Conservation (phyloP, 2,888 invertebrate species). For the Mellilla xanthometata region DNA sequence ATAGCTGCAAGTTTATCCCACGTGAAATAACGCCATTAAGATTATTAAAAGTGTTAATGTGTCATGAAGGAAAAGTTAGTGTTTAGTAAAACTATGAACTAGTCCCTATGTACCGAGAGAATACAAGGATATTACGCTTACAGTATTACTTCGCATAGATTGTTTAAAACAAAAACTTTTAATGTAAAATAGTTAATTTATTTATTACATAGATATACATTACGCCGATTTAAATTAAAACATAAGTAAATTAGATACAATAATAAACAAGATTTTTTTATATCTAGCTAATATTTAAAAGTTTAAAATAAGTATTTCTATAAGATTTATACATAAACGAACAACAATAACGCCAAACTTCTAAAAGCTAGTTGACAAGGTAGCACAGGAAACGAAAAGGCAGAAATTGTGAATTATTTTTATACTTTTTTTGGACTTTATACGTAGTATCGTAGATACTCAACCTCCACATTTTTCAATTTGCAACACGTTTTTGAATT, state of each 20-base stretch:
- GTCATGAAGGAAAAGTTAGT: too few species aligned
- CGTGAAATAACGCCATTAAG: too few species aligned
- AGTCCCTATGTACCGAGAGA: constrained; percentile 32
- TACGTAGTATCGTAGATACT: too few species aligned
- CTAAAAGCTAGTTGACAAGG: neutral
- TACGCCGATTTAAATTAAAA: constrained; percentile 38
- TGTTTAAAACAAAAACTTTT: constrained; percentile 62
- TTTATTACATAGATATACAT: constrained; percentile 50
- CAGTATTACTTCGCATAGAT: constrained; percentile 48
- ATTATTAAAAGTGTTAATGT: too few species aligned
- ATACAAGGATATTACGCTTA: constrained; percentile 63
- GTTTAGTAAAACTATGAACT: constrained; percentile 2
- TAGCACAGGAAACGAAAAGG: neutral
- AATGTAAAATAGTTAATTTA: constrained; percentile 61
- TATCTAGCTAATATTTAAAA: constrained; percentile 8
- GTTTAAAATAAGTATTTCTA: constrained; percentile 11
- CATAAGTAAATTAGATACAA: constrained; percentile 23
- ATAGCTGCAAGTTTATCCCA: too few species aligned
- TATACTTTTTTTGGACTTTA: too few species aligned
- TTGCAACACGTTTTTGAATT: too few species aligned
- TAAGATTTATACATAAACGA: neutral
- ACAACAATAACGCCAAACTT: constrained; percentile 7
- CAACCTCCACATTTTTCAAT: too few species aligned
- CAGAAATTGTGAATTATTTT: too few species aligned
- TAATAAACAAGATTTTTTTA: constrained; percentile 18